Conservation (phyloP, 2,797 vertebrate genomes). For the Chrosomus eos region DNA sequence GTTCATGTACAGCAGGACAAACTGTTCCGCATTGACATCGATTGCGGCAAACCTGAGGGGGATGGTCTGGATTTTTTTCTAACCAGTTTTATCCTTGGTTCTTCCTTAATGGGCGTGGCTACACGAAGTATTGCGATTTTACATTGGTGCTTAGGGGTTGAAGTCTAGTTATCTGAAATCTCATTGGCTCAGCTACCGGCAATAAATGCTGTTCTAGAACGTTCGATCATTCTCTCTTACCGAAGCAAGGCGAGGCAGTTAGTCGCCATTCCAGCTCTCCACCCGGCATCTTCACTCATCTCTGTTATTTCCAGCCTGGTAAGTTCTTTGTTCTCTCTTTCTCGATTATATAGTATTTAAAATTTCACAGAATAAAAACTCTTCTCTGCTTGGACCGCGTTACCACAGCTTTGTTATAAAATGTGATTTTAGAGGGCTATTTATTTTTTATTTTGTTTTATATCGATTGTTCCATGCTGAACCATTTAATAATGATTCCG, state of each 20-base stretch:
- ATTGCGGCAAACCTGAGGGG: constrained; percentile 38
- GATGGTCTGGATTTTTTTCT: background rate
- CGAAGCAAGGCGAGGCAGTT: constrained; percentile 61
- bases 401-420: background rate
- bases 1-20: background rate
- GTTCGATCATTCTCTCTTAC: constrained; percentile 60
- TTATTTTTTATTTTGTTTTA: background rate
- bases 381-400: background rate
- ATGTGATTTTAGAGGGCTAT: fast-evolving
- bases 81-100: constrained; percentile 11
- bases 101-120: background rate
- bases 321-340: background rate
- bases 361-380: too few relatives aligned
- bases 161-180: background rate
- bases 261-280: constrained; percentile 33
- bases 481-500: background rate
- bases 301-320: constrained; percentile 58
- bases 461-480: too few relatives aligned
- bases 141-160: constrained; percentile 64
- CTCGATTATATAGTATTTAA: background rate
- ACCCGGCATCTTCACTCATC: constrained; percentile 34
- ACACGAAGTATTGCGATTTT: background rate
- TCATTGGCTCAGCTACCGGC: constrained; percentile 73
- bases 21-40: constrained; percentile 34
- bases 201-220: constrained; percentile 62